Evolutionary conservation across 2,797 vertebrate species (phyloP).

Genomic region (Propithecus deckenii): DNA sequence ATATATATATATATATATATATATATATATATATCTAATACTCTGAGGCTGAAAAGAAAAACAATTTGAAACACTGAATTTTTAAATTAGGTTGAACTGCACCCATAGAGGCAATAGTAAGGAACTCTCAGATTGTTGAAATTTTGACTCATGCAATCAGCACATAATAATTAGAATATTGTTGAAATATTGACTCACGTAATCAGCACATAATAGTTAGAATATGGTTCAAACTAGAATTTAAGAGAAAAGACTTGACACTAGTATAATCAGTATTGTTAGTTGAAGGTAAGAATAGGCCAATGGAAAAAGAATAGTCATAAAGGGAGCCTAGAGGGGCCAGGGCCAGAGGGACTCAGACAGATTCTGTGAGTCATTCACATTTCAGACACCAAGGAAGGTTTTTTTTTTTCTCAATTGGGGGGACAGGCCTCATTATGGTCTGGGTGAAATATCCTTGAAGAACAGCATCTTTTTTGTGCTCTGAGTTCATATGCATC

Average conservation of each 20-base stretch:
- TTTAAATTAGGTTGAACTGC: background rate
- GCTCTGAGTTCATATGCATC: background rate
- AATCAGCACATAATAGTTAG: background rate
- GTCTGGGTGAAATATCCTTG: background rate
- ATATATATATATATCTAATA: background rate
- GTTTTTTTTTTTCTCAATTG: background rate
- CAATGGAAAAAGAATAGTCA: background rate
- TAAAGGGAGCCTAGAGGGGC: background rate
- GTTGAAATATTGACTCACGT: conserved; percentile 1
- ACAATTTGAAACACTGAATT: background rate
- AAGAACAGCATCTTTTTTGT: background rate
- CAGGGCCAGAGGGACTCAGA: background rate
- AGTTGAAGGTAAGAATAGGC: background rate
- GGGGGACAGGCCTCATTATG: background rate
- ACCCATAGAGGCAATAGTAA: background rate
- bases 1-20: background rate
- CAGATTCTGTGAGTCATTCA: background rate
- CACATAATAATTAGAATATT: background rate
- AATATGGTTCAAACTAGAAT: background rate
- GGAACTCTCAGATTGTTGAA: background rate
- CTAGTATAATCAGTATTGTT: background rate
- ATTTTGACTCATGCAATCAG: background rate
- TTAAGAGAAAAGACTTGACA: background rate
- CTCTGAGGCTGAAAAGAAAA: background rate
- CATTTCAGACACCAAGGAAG: background rate